Evolutionary conservation across 2,888 invertebrate genomes (phyloP), one percentile per base, ranked within the genome.

Genomic region (Diarsia dahlii): DNA sequence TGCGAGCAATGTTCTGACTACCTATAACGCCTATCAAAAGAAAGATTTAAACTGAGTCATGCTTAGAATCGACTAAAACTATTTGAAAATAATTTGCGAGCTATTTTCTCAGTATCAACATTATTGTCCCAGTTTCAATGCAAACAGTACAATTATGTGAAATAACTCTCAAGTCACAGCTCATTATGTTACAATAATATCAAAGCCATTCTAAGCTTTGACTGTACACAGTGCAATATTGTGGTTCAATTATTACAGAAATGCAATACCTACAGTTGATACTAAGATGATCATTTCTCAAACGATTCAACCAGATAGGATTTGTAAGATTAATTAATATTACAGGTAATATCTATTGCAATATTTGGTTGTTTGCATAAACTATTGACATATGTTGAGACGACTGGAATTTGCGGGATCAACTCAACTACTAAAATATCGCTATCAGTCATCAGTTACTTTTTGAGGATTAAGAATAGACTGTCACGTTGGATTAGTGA

Each of bases 201-300:
- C 64, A 69, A 74, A 80, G 68, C 18, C 15, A 71, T 66, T 69
- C 39, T 13, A 54, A 12, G 18, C 67, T 67, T 72, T 71, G 80
- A 60, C 45, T 72, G 4, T 39, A 60, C 62, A 39, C 20, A 48
- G 6, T 64, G 9, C 9, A 69, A 50, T 68, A 58, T 64, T 71
- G 48, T 58, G 45, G 8, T 23, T 48, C n/a, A 10, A 46, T 23
- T 67, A 12, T 23, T 67, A 12, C 28, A 63, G 18, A 52, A 58
- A n/a, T 45, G 45, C n/a, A 15, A 8, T 39, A n/a, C n/a, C n/a
- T n/a, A 15, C n/a, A 13, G 13, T 63, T 23, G 63, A n/a, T n/a
- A 15, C n/a, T 45, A 63, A n/a, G 39, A 28, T 58, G 48, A 65
- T 54, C 50, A 54, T 13, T 50, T 18, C 34, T 23, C 28, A 23